Percentiles rank a stretch among this genome's conserved stretches.
phyloP scores from a whole-genome alignment of 2,888 invertebrate genomes.

The Hirtodrosophila duncani region DNA sequence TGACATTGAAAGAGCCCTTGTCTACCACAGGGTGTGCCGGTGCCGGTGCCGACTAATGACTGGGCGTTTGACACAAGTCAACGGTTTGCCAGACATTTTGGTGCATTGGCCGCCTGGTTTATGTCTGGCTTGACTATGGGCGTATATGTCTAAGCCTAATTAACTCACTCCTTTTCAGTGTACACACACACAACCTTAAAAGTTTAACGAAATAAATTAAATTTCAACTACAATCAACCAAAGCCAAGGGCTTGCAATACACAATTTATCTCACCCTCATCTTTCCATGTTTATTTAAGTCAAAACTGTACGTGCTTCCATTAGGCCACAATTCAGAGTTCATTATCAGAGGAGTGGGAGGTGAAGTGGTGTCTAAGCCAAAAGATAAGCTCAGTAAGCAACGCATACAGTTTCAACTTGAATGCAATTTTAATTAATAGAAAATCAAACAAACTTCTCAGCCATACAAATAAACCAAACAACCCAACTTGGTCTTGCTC shows the following conservation, averaged over 20 bases:
- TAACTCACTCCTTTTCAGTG: slow-evolving; percentile 40
- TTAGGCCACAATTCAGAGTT: slow-evolving; percentile 70
- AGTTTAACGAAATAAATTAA: slow-evolving; percentile 64
- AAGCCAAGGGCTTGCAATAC: slow-evolving; percentile 6
- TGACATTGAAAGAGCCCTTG: slow-evolving; percentile 50
- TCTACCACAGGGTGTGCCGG: slow-evolving; percentile 5
- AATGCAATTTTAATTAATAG: slow-evolving; percentile 73
- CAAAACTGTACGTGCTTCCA: slow-evolving; percentile 68
- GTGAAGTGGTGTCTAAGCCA: neutral
- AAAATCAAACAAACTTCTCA: slow-evolving; percentile 67
- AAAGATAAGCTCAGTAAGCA: slow-evolving; percentile 37
- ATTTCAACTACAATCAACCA: slow-evolving; percentile 32
- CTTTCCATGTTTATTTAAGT: slow-evolving; percentile 51
- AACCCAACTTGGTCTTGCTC: slow-evolving; percentile 31
- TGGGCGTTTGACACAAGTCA: slow-evolving; percentile 46
- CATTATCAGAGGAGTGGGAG: slow-evolving; percentile 49
- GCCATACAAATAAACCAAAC: slow-evolving; percentile 21
- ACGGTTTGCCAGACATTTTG: slow-evolving; percentile 60
- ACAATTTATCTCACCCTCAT: slow-evolving; percentile 5
- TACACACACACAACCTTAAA: slow-evolving; percentile 42
- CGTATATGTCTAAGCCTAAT: slow-evolving; percentile 61
- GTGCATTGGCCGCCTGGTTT: slow-evolving; percentile 52
- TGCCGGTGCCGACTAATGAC: slow-evolving; percentile 27
- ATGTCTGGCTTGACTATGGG: slow-evolving; percentile 31
- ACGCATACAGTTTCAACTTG: slow-evolving; percentile 69